Conservation (phyloP, 1,140 invertebrate genomes). For the Augochlora pura region DNA sequence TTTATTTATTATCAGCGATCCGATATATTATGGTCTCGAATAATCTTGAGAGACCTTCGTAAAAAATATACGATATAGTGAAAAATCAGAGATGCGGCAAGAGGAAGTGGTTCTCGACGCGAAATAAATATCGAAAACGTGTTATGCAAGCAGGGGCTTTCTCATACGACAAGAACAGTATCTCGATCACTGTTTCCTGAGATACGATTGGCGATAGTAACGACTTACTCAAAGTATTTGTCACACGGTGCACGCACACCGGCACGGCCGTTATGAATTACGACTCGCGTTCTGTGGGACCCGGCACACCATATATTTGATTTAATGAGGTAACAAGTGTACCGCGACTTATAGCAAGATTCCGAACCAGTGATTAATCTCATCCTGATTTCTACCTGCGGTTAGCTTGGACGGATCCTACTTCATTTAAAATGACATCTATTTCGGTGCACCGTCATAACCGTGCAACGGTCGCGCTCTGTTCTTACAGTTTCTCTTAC, state of each 20-base stretch:
- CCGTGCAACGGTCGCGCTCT: not conserved
- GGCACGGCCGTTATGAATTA: slow-evolving; percentile 37
- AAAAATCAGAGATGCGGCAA: too few species aligned
- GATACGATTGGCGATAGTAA: not conserved
- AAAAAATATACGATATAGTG: too few species aligned
- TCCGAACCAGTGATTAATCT: slow-evolving; percentile 38
- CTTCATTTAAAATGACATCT: slow-evolving; percentile 24
- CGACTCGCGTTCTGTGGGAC: not conserved
- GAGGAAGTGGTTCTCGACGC: too few species aligned
- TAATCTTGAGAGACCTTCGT: too few species aligned
- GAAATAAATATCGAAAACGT: too few species aligned
- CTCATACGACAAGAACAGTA: not conserved
- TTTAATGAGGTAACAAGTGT: slow-evolving; percentile 43
- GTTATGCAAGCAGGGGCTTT: not conserved
- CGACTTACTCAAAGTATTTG: slow-evolving; percentile 19
- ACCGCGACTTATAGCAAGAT: slow-evolving; percentile 20
- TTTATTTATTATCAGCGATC: too few species aligned
- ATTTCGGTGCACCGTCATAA: not conserved
- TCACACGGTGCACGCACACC: slow-evolving; percentile 9
- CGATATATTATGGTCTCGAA: too few species aligned
- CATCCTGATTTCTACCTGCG: slow-evolving; percentile 31
- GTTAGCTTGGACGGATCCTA: not conserved
- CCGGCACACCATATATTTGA: slow-evolving; percentile 37
- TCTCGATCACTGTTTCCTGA: not conserved
- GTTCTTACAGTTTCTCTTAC: not conserved